Evolutionary conservation across 1,140 invertebrate species (phyloP), one percentile per base, ranked within the genome.

Genomic region (Glossosoma conforme): DNA sequence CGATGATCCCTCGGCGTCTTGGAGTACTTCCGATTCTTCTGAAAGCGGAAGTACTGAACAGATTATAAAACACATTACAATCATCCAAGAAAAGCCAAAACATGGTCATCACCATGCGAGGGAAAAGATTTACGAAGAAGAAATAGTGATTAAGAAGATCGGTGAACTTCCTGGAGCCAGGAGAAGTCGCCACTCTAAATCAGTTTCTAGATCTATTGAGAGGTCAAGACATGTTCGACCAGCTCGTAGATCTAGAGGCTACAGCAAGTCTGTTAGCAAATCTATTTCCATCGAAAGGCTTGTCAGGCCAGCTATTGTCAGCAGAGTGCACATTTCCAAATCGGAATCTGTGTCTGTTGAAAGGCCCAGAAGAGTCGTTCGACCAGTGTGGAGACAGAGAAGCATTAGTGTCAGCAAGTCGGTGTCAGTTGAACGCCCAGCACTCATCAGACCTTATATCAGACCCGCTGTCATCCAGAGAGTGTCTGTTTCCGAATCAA

Each of bases 41-140:
- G 45, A 49, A 36, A 53, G 51, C 24, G 42, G 50, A 13, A 52
- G 50, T 52, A 58, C 55, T 41, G 55, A 58, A 46, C 25, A 52
- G 30, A 58, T 58, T 40, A 52, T 58, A 21, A 58, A 58, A 48
- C 40, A 47, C 36, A 58, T 58, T 38, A 58, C 44, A 22, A 58
- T 58, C 44, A 46, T 58, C 13, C 50, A 58, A 42, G 51, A 58
- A 35, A 49, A 45, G 35, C 50, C 50, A 3, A 58, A 58, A 22
- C 55, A 58, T 50, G 55, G 55, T 4, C 48, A 55, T 35, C 41
- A 46, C 18, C 55, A 53, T 45, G 50, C 45, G 10, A 58, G 50
- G 20, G 55, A 58, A 45, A 53, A 58, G 18, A 58, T 58, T 17
- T 58, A 44, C 28, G 55, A 58, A 46, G 55, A 58, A 50, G 55